phyloP scores from a whole-genome alignment of 2,888 invertebrate species.

The Pardosa pseudoannulata region DNA sequence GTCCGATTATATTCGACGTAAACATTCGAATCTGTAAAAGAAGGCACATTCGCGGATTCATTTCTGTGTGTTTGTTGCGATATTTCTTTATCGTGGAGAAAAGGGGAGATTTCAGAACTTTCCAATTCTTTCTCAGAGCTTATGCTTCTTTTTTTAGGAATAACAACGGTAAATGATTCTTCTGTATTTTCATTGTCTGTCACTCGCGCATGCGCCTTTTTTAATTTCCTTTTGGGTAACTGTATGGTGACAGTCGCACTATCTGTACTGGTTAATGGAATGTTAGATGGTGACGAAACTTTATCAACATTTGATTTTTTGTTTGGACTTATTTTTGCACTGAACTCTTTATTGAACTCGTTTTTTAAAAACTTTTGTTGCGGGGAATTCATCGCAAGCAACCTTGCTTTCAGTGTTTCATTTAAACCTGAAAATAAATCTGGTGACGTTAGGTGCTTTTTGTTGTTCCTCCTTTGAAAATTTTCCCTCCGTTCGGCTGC shows the following conservation, averaged over 20 bases:
- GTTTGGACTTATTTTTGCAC: background rate
- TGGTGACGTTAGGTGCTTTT: constrained; percentile 52
- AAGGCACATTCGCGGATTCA: too few species aligned
- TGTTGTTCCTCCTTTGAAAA: constrained; percentile 31
- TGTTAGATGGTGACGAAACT: background rate
- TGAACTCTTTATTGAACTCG: background rate
- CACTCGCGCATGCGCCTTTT: background rate
- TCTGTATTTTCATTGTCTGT: background rate
- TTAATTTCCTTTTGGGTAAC: constrained; percentile 44
- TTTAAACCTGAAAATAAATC: background rate
- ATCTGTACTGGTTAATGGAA: background rate
- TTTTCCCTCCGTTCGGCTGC: constrained; percentile 31
- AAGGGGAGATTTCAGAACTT: background rate
- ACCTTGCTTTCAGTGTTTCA: background rate
- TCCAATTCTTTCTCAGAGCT: constrained; percentile 55
- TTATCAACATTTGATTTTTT: background rate
- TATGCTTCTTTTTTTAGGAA: constrained; percentile 56
- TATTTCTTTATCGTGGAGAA: too few species aligned
- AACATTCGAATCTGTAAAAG: too few species aligned
- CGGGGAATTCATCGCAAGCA: background rate
- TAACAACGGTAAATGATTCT: constrained; percentile 42
- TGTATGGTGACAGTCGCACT: constrained; percentile 54
- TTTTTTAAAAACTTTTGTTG: background rate
- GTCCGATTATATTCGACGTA: too few species aligned
- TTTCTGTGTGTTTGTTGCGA: too few species aligned